These are phyloP conservation scores for Lamellibrachia columna DNA, from an alignment of 2,888 invertebrate species.

Conservation along the genomic window DNA sequence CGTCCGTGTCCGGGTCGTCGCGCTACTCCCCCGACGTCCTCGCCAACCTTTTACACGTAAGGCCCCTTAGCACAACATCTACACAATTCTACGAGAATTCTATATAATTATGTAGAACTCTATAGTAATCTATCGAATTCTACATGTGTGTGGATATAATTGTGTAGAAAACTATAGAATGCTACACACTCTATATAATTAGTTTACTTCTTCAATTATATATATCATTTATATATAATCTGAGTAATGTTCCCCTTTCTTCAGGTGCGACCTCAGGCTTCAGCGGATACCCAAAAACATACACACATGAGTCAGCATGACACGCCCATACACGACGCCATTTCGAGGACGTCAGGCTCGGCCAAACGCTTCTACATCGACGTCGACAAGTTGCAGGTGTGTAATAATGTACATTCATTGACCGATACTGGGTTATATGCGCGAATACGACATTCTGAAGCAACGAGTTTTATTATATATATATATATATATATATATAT, in stretches of 20 bases:
- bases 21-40: not conserved
- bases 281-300: not conserved
- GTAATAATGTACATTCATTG: not conserved
- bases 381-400: not conserved
- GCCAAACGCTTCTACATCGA: not conserved
- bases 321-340: not conserved
- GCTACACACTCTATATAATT: no score
- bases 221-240: no score
- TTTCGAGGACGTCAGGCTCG: not conserved
- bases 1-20: not conserved
- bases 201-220: no score
- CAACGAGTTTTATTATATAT: not conserved
- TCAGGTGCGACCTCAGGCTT: not conserved
- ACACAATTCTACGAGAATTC: no score
- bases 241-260: not conserved
- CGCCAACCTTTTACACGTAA: not conserved
- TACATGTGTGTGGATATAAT: no score
- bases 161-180: no score
- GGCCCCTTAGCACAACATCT: not conserved
- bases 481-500: no score
- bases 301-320: not conserved
- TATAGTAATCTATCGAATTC: no score
- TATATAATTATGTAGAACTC: no score
- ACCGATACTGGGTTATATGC: no score
- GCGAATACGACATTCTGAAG: no score